phyloP scores from a whole-genome alignment of 35 echinoderm and acorn worm species.

The Chiridota heheva region DNA sequence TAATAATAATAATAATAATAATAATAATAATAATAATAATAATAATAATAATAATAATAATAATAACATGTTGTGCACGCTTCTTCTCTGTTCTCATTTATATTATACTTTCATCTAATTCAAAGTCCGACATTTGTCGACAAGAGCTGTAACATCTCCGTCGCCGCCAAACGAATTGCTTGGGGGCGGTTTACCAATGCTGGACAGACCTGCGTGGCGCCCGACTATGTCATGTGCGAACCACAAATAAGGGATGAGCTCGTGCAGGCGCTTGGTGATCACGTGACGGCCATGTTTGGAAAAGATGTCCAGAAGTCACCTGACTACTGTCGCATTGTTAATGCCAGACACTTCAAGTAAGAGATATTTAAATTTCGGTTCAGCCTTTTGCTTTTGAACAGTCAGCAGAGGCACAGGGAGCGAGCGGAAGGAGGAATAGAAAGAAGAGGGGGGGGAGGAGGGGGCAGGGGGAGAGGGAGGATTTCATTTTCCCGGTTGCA shows the following conservation, averaged over 20 bases:
- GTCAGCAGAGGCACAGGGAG: too few relatives aligned
- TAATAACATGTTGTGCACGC: too few relatives aligned
- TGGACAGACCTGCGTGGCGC: conserved; percentile 90
- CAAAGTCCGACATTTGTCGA: conserved; percentile 73
- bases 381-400: too few relatives aligned
- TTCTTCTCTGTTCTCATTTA: too few relatives aligned
- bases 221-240: conserved; percentile 83
- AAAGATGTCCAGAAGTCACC: conserved; percentile 60
- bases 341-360: conserved; percentile 92
- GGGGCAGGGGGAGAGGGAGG: background rate
- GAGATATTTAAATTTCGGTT: conserved; percentile 21
- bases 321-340: conserved; percentile 70
- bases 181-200: conserved; percentile 71
- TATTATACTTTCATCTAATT: too few relatives aligned
- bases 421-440: background rate
- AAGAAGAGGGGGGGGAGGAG: background rate
- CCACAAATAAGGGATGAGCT: conserved; percentile 44
- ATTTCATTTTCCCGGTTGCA: background rate
- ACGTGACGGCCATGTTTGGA: conserved; percentile 67
- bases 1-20: too few relatives aligned
- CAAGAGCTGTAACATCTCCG: conserved; percentile 31
- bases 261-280: conserved; percentile 27
- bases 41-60: too few relatives aligned
- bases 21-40: too few relatives aligned
- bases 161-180: conserved; percentile 50